phyloP scores from a whole-genome alignment of 2,113 vertebrate species.

The Syngnathus floridae region DNA sequence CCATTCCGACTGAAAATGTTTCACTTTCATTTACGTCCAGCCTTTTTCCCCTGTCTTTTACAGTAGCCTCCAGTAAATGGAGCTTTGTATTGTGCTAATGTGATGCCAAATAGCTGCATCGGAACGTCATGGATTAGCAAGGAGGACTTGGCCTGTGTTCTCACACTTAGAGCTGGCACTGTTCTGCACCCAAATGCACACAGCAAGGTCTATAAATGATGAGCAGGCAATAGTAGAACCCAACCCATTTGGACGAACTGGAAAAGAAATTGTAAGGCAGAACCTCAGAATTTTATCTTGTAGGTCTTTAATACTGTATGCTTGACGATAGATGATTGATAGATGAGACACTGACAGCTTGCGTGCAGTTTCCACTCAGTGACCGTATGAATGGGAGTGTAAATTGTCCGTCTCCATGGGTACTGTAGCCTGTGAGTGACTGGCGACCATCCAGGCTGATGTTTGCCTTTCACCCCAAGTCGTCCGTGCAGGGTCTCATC shows the following conservation, averaged over 20 bases:
- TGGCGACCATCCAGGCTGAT: not conserved
- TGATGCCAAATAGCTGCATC: conserved; percentile 5
- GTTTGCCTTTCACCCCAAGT: not conserved
- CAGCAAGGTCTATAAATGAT: too few species aligned
- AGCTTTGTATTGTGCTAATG: conserved; percentile 20
- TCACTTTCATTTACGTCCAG: not conserved
- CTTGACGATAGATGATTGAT: not conserved
- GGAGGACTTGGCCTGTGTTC: conserved; percentile 21
- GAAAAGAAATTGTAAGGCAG: not conserved
- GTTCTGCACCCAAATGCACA: not conserved
- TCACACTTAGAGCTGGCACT: not conserved
- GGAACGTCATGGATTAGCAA: conserved; percentile 23
- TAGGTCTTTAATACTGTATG: not conserved
- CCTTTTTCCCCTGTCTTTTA: not conserved
- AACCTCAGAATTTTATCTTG: not conserved
- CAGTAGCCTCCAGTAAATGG: not conserved
- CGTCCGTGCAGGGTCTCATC: not conserved
- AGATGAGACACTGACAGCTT: not conserved
- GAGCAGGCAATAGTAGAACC: not conserved
- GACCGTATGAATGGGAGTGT: not conserved
- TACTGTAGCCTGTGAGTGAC: not conserved
- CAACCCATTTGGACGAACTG: not conserved
- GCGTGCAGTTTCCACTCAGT: not conserved
- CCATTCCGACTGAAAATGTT: conserved; percentile 17
- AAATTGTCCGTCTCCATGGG: not conserved